A percentile compares a stretch with the other conserved stretches of the same genome.
Conservation (phyloP, 2,888 invertebrate genomes). For the Callinectes sapidus region DNA sequence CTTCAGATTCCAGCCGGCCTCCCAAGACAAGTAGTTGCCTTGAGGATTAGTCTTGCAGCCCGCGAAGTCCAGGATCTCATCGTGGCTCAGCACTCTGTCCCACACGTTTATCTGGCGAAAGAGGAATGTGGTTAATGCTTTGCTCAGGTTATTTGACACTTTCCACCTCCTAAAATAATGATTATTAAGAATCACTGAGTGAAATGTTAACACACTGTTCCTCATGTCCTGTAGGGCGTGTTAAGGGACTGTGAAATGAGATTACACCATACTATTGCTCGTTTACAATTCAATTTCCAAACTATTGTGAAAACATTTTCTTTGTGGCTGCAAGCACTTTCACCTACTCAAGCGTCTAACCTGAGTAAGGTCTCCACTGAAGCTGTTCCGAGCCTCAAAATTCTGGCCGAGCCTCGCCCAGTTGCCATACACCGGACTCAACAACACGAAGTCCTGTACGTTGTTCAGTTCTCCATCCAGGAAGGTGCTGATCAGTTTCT, state of each 20-base stretch:
- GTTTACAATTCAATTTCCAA: not conserved
- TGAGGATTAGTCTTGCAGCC: constrained; percentile 55
- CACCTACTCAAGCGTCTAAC: not conserved
- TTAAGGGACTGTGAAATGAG: not conserved
- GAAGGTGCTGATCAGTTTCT: constrained; percentile 53
- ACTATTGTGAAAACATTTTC: not conserved
- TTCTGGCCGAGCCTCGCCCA: constrained; percentile 67
- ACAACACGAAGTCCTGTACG: constrained; percentile 41
- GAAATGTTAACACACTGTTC: not conserved
- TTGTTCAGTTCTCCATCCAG: constrained; percentile 59
- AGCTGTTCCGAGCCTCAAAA: constrained; percentile 58
- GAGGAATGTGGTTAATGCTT: not conserved
- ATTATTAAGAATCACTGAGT: not conserved
- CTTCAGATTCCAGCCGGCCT: constrained; percentile 63
- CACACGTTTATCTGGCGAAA: constrained; percentile 69
- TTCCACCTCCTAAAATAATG: not conserved
- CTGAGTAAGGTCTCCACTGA: constrained; percentile 69
- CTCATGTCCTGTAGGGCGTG: not conserved
- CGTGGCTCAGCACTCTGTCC: constrained; percentile 54
- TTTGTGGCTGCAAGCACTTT: not conserved
- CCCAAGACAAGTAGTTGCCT: constrained; percentile 71
- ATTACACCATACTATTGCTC: not conserved
- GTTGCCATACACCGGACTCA: constrained; percentile 60
- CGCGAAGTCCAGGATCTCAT: constrained; percentile 56
- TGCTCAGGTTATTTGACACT: not conserved